Conservation (phyloP, 2,888 invertebrate species). For the Scaptomyza tumidula region DNA sequence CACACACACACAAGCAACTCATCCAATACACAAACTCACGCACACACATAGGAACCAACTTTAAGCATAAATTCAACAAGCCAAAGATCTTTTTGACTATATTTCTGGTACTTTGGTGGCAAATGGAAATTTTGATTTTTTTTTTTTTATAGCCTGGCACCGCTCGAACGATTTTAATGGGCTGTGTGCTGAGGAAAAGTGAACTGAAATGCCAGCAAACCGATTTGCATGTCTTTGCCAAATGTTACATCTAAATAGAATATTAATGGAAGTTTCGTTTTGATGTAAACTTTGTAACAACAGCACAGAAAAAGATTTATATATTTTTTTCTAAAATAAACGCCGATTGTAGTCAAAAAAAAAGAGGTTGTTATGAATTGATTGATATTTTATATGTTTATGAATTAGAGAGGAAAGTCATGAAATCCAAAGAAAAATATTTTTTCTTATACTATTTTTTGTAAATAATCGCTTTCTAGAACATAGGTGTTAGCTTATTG, state of each 20-base stretch:
- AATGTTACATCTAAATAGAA: constrained; percentile 3
- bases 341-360: too few species aligned
- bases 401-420: too few species aligned
- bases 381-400: too few species aligned
- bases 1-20: constrained; percentile 45
- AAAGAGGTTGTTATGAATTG: too few species aligned
- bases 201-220: constrained; percentile 42
- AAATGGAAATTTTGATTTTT: constrained; percentile 72
- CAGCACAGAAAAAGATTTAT: too few species aligned
- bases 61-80: constrained; percentile 67
- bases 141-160: constrained; percentile 71
- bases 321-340: too few species aligned
- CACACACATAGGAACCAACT: constrained; percentile 49
- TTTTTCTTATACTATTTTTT: too few species aligned
- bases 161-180: constrained; percentile 82
- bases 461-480: too few species aligned
- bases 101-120: constrained; percentile 38
- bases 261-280: constrained; percentile 12
- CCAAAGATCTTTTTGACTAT: constrained; percentile 54
- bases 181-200: constrained; percentile 43
- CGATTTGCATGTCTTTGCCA: constrained; percentile 68
- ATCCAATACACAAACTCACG: constrained; percentile 3
- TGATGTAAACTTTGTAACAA: not conserved
- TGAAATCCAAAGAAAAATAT: too few species aligned
- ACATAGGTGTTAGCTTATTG: too few species aligned